Conservation (phyloP, 2,888 invertebrate species). For the Cerastoderma edule region DNA sequence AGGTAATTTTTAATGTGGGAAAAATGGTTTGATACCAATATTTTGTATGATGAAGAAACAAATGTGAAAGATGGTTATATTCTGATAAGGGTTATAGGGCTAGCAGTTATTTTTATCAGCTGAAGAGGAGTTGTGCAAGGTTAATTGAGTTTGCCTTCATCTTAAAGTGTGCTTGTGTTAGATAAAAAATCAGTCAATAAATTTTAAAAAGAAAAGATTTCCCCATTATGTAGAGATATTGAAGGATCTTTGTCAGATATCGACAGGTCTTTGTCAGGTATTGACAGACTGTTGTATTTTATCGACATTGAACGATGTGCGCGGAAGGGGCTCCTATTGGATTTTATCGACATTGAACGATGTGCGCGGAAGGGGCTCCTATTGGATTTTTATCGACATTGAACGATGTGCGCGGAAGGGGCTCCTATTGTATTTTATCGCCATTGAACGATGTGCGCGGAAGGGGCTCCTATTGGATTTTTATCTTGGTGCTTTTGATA, state of each 20-base stretch:
- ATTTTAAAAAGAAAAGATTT: constrained; percentile 22
- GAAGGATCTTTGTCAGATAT: constrained; percentile 18
- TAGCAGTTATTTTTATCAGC: constrained; percentile 4
- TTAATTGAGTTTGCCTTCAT: constrained; percentile 25
- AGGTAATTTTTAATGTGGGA: too few species aligned
- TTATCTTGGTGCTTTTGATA: too few species aligned
- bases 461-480: too few species aligned
- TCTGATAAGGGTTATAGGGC: background rate
- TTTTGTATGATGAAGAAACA: background rate
- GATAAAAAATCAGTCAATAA: constrained; percentile 17
- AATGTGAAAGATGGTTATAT: background rate
- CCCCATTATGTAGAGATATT: constrained; percentile 17
- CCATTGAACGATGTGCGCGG: too few species aligned
- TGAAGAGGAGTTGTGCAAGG: constrained; percentile 2
- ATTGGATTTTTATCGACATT: too few species aligned
- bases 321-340: constrained; percentile 5
- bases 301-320: constrained; percentile 13
- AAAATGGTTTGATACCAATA: too few species aligned
- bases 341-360: too few species aligned
- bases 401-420: too few species aligned
- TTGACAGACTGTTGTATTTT: constrained; percentile 21
- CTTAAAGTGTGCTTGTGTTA: constrained; percentile 18
- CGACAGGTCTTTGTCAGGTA: constrained; percentile 15
- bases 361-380: too few species aligned
- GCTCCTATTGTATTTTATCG: too few species aligned